Conservation (phyloP, 2,888 invertebrate genomes). For the Polyommatus iphigenia region DNA sequence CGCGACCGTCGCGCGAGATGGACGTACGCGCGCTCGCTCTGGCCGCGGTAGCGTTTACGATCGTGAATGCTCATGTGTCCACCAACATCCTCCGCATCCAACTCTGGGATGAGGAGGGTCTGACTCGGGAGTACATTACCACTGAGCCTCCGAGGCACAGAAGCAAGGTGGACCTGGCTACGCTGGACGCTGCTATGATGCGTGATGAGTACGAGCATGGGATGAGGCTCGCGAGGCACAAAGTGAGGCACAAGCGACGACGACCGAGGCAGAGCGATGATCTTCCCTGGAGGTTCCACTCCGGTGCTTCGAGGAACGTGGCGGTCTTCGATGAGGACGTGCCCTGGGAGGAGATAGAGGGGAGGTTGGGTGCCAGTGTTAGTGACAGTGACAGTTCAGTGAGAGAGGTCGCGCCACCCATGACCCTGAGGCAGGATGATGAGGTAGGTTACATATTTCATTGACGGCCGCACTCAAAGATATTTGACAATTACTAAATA, state of each 20-base stretch:
- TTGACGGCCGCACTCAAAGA: too few species aligned
- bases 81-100: constrained; percentile 74
- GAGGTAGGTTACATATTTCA: constrained; percentile 53
- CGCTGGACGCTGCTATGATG: constrained; percentile 69
- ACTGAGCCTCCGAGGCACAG: constrained; percentile 51
- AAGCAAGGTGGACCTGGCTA: constrained; percentile 66
- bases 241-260: constrained; percentile 73
- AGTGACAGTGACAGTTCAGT: constrained; percentile 66
- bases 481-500: too few species aligned
- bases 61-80: constrained; percentile 63
- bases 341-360: constrained; percentile 76
- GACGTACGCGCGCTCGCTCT: constrained; percentile 62
- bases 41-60: constrained; percentile 61
- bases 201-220: constrained; percentile 63
- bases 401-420: constrained; percentile 68
- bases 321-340: constrained; percentile 76
- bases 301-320: constrained; percentile 75
- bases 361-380: constrained; percentile 62
- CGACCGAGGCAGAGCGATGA: constrained; percentile 66
- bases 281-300: constrained; percentile 77
- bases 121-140: constrained; percentile 60
- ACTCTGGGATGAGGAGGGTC: constrained; percentile 74
- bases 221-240: constrained; percentile 67
- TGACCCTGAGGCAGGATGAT: constrained; percentile 68
- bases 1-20: constrained; percentile 71